Conservation (phyloP, 2,797 vertebrate species). For the Staurois parvus region DNA sequence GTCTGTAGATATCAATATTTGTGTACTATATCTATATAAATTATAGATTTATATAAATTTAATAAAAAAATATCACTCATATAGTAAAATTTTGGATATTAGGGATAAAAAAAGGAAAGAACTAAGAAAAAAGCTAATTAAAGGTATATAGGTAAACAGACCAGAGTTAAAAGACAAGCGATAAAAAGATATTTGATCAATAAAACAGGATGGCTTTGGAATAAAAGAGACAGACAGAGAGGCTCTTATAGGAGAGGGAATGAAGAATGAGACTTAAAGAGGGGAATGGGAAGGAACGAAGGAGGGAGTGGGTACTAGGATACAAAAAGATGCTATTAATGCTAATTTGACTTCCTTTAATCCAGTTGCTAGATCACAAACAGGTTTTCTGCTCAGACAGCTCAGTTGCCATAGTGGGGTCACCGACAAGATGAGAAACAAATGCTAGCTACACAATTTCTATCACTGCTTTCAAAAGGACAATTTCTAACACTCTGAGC, state of each 20-base stretch:
- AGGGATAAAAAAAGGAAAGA: no score
- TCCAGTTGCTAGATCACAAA: conserved; percentile 61
- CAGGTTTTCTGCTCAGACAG: conserved; percentile 48
- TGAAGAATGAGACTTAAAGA: conserved; percentile 24
- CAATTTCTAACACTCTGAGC: conserved; percentile 53
- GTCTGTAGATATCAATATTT: no score
- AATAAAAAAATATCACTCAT: no score
- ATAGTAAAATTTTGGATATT: no score
- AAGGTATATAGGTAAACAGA: not conserved
- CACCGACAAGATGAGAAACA: conserved; percentile 56
- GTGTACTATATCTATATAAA: no score
- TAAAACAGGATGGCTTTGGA: not conserved
- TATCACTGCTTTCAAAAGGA: conserved; percentile 53
- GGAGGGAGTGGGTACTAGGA: conserved; percentile 21
- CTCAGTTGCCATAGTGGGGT: conserved; percentile 54
- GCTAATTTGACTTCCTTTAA: conserved; percentile 63
- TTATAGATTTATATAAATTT: no score
- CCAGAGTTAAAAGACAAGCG: conserved; percentile 56
- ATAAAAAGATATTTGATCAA: conserved; percentile 3
- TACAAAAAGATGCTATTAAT: conserved; percentile 61
- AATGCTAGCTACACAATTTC: conserved; percentile 45
- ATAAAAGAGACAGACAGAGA: conserved; percentile 8
- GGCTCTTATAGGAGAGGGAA: conserved; percentile 14
- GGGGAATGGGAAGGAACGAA: conserved; percentile 32
- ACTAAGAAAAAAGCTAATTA: no score